Conservation (phyloP, 2,113 vertebrate genomes). For the Macroglossus sobrinus region DNA sequence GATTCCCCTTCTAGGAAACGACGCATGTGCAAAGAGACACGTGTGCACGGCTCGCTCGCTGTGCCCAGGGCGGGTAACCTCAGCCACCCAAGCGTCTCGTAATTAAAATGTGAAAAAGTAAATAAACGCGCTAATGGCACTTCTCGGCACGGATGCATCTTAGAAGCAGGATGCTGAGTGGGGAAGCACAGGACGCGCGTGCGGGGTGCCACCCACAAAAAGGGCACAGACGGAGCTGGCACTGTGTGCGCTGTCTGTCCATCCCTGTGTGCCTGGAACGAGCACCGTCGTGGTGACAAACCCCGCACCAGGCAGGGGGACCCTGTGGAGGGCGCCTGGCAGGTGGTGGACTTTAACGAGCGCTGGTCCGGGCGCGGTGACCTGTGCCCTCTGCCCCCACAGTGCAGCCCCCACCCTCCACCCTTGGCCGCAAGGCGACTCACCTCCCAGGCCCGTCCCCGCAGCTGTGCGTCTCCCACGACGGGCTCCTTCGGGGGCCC, state of each 20-base stretch:
- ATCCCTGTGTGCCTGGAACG: no score
- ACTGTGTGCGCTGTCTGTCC: no score
- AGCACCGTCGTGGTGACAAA: no score
- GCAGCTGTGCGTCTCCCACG: constrained; percentile 77
- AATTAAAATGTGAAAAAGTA: background rate
- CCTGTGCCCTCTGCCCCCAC: rapidly evolving
- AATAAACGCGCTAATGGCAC: background rate
- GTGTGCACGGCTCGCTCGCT: background rate
- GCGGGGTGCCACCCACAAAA: no score
- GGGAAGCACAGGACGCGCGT: no score
- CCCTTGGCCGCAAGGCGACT: background rate
- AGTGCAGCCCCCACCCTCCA: no score
- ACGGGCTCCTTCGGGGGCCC: constrained; percentile 60
- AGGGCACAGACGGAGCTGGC: no score
- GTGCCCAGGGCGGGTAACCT: background rate
- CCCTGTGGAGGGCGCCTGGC: background rate
- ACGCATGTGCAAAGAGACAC: background rate
- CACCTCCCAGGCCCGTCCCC: constrained; percentile 76
- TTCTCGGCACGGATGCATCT: background rate
- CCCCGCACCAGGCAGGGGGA: rapidly evolving
- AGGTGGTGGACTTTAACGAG: rapidly evolving
- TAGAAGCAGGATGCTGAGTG: background rate
- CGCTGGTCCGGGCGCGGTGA: rapidly evolving
- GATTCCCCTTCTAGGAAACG: background rate
- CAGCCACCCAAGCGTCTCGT: background rate